Conservation (phyloP, 2,113 vertebrate species). For the Tiliqua scincoides region DNA sequence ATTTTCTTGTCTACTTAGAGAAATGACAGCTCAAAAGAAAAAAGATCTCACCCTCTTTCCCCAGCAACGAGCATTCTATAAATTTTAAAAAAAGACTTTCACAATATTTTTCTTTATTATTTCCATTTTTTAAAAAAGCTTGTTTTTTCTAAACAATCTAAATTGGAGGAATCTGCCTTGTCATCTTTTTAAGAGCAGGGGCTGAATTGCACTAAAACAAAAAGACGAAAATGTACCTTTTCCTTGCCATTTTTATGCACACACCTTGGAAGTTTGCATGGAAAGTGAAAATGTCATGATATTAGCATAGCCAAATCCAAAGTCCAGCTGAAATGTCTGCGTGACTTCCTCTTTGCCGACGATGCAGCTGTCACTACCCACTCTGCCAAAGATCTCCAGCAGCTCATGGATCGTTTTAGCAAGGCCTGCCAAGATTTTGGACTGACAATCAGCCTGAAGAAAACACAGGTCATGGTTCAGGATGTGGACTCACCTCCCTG, state of each 20-base stretch:
- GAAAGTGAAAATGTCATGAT: not conserved
- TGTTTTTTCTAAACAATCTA: not conserved
- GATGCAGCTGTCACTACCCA: too few species aligned
- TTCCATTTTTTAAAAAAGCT: not conserved
- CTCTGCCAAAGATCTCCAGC: too few species aligned
- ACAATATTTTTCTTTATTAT: not conserved
- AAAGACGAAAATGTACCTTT: not conserved
- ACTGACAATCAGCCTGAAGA: too few species aligned
- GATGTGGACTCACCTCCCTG: too few species aligned
- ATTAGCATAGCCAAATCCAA: too few species aligned
- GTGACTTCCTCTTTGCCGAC: too few species aligned
- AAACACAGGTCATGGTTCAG: too few species aligned
- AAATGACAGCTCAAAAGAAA: slow-evolving; percentile 16
- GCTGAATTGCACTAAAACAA: not conserved
- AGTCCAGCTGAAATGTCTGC: too few species aligned
- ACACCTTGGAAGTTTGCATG: not conserved
- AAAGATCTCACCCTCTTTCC: not conserved
- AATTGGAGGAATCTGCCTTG: not conserved
- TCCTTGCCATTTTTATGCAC: not conserved
- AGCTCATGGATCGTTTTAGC: too few species aligned
- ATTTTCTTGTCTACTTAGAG: slow-evolving; percentile 19
- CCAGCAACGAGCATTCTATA: not conserved
- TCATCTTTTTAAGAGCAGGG: not conserved
- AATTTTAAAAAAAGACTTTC: not conserved
- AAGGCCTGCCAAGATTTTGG: too few species aligned